A percentile compares a stretch with the other conserved stretches of the same genome.
Evolutionary conservation across 2,797 vertebrate genomes (phyloP).

Genomic region (Scolopax rusticola): DNA sequence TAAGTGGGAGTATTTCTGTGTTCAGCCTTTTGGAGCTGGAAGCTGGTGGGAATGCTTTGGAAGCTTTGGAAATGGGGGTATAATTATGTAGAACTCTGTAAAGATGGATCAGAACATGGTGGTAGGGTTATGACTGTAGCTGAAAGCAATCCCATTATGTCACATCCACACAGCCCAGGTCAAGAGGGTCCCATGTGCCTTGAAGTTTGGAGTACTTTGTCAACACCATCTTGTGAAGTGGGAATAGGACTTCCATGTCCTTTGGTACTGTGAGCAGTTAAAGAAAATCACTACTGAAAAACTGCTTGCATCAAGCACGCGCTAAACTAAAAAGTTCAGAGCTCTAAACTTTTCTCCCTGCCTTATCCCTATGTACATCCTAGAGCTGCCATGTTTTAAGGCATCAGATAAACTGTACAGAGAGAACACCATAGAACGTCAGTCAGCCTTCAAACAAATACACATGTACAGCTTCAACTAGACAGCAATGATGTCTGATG

Average conservation of each 20-base stretch:
- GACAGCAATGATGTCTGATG: accelerated
- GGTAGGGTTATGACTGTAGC: background rate
- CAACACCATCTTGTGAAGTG: background rate
- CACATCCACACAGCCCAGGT: background rate
- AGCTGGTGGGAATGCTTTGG: background rate
- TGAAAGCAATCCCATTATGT: background rate
- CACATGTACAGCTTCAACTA: background rate
- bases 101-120: background rate
- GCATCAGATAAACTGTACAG: background rate
- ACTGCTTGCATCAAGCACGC: background rate
- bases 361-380: accelerated
- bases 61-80: background rate
- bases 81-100: background rate
- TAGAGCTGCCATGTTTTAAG: background rate
- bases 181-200: background rate
- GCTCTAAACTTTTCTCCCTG: background rate
- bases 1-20: background rate
- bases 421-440: background rate
- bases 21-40: background rate
- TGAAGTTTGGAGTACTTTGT: background rate
- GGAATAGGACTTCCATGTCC: background rate
- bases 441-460: background rate
- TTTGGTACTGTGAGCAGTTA: background rate
- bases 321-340: background rate
- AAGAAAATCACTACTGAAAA: background rate